Conservation (phyloP, 2,888 invertebrate species). For the Pristionchus arcanus region DNA sequence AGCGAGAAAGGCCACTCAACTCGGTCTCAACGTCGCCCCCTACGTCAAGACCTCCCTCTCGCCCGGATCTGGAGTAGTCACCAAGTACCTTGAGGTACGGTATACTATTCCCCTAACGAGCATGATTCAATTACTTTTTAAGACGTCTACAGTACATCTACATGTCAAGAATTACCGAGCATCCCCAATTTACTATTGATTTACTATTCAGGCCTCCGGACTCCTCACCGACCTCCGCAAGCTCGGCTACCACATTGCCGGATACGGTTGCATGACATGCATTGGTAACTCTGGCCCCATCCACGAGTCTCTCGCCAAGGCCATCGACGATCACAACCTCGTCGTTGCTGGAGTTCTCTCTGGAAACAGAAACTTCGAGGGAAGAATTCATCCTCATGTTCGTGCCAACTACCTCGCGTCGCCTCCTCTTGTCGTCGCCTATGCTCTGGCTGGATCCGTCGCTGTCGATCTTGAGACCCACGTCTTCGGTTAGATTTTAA, state of each 20-base stretch:
- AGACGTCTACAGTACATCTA: too few species aligned
- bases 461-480: slow-evolving; percentile 94
- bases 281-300: slow-evolving; percentile 98
- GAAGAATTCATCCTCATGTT: slow-evolving; percentile 96
- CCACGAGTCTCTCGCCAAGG: slow-evolving; percentile 91
- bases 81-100: background rate
- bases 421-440: slow-evolving; percentile 96
- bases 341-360: slow-evolving; percentile 97
- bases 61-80: slow-evolving; percentile 89
- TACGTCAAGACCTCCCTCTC: slow-evolving; percentile 97
- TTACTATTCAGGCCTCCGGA: slow-evolving; percentile 86
- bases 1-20: slow-evolving; percentile 84
- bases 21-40: slow-evolving; percentile 90
- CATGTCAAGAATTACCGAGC: too few species aligned
- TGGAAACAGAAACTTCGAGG: slow-evolving; percentile 98
- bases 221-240: slow-evolving; percentile 83
- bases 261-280: slow-evolving; percentile 99
- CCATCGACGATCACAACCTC: slow-evolving; percentile 93
- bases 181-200: too few species aligned
- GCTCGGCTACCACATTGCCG: slow-evolving; percentile 90
- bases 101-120: too few species aligned
- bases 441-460: slow-evolving; percentile 95
- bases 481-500: slow-evolving; percentile 84
- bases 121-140: too few species aligned
- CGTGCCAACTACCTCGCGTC: slow-evolving; percentile 97